Evolutionary conservation across 2,113 vertebrate genomes (phyloP).

Genomic region (Patagioenas fasciata): DNA sequence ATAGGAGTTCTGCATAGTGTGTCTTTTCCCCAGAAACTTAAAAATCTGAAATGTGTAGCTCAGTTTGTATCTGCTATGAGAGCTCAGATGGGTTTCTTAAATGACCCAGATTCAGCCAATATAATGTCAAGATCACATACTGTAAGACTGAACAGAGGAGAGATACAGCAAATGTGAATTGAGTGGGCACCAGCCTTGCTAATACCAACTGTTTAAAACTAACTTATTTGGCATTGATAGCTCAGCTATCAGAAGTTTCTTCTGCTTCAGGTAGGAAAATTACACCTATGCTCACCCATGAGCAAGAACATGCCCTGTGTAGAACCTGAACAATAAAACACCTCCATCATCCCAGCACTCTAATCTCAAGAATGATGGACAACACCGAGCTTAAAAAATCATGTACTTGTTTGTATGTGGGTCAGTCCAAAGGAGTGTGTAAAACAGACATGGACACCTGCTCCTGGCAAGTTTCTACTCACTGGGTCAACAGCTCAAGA

Average conservation of each 20-base stretch:
- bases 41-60: neutral
- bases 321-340: neutral
- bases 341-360: neutral
- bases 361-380: neutral
- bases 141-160: neutral
- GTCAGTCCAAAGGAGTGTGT: neutral
- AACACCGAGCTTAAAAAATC: neutral
- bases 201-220: neutral
- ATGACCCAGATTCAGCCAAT: neutral
- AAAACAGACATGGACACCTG: neutral
- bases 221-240: neutral
- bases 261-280: neutral
- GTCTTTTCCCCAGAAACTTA: neutral
- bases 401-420: neutral
- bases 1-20: neutral
- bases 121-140: neutral
- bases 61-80: neutral
- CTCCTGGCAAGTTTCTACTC: neutral
- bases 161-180: neutral
- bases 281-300: neutral
- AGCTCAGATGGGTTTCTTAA: neutral
- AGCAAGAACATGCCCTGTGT: neutral
- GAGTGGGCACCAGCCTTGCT: neutral
- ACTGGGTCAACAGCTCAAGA: neutral
- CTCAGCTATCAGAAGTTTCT: neutral